Evolutionary conservation across 2,797 vertebrate genomes (phyloP), one percentile per base, ranked within the genome.

Genomic region (Adelosebastes latens): DNA sequence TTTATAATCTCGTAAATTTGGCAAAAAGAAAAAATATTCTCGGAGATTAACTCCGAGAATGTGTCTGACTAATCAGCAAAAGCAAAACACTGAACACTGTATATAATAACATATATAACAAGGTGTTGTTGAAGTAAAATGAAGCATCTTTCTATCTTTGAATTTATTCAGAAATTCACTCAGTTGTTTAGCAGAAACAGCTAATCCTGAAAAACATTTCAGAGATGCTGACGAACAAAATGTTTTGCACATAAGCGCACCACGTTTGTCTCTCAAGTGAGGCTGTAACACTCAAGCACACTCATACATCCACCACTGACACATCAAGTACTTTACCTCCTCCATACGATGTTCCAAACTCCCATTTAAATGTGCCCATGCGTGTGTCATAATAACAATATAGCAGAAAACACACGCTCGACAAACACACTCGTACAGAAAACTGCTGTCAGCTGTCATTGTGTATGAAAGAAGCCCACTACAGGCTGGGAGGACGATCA

Each of bases 401-500:
- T 46, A 69, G 42, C 64, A 77, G 18, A 59, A 55, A 55, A 53
- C 49, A 4, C 77, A 49, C 49, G 22, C 56, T 14, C 6, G 29
- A n/a, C 49, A 69, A 10, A 75, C 29, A 76, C 53, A 27, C 39
- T 14, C 14, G 5, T 8, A 24, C 31, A 34, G 34, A 27, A 24
- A 46, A 49, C 58, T 8, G 81, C 79, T 82, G 67, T 80, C 86
- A 82, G 83, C 79, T 77, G 77, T 86, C 80, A 66, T 20, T 4
- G 53, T 59, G 66, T 4, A 63, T 36, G 42, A 62, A 58, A 66
- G 68, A 59, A 52, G 60, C 75, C 55, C 31, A 5, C 39, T 22
- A 3, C 66, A 52, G 52, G 55, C 64, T 39, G 56, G 9, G 16
- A 73, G 65, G 66, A 82, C 34, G n/a, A 69, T 71, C 59, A 0